Percentiles rank a stretch among this genome's conserved stretches.
phyloP scores from a whole-genome alignment of 2,797 vertebrate genomes.

The Euphonia xanthogaster region DNA sequence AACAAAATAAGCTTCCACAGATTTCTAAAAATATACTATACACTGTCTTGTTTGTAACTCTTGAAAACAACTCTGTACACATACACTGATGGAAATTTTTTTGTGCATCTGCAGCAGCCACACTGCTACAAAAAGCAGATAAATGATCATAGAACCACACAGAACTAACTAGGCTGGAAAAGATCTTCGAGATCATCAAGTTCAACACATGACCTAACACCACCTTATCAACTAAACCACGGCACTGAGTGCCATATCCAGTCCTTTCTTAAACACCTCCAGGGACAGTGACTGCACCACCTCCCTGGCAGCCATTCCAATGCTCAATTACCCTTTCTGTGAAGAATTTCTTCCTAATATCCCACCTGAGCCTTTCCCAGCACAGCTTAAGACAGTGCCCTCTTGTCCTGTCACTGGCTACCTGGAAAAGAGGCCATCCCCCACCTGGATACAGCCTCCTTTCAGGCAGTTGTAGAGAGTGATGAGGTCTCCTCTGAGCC shows the following conservation, averaged over 20 bases:
- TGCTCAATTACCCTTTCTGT: accelerated
- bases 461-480: background rate
- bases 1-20: background rate
- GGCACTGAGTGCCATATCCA: background rate
- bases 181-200: background rate
- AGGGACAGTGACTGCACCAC: background rate
- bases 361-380: accelerated
- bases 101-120: background rate
- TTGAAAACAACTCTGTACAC: background rate
- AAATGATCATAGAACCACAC: background rate
- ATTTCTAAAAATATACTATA: background rate
- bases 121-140: background rate
- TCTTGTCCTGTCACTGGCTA: background rate
- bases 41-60: background rate
- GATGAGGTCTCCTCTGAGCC: accelerated
- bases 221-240: background rate
- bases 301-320: background rate
- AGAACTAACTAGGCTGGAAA: background rate
- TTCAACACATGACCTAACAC: background rate
- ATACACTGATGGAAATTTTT: background rate
- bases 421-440: accelerated
- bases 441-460: accelerated
- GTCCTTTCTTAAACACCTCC: background rate
- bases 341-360: background rate
- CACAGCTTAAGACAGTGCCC: accelerated